Conservation (phyloP, 2,113 vertebrate genomes). For the Entelurus aequoreus region DNA sequence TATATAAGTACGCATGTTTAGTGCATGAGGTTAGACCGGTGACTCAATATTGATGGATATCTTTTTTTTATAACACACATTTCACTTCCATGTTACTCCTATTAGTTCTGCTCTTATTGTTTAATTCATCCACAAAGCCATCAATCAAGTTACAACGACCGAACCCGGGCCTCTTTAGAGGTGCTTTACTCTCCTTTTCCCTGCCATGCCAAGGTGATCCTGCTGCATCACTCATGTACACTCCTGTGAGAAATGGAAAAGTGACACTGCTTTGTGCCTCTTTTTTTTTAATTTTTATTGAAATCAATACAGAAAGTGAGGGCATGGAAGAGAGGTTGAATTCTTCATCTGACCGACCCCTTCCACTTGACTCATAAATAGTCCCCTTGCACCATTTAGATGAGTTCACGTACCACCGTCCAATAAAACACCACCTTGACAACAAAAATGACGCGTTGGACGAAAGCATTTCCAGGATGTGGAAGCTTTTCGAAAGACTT, state of each 20-base stretch:
- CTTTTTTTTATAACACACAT: slow-evolving; percentile 22
- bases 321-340: slow-evolving; percentile 1
- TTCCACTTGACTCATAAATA: background rate
- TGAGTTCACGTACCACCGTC: background rate
- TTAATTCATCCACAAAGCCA: slow-evolving; percentile 46
- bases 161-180: slow-evolving; percentile 21
- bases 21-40: slow-evolving; percentile 12
- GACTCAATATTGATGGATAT: slow-evolving; percentile 32
- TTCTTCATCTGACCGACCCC: background rate
- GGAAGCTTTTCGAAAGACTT: too few species aligned
- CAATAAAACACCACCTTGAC: background rate
- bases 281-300: slow-evolving; percentile 27
- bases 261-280: slow-evolving; percentile 35
- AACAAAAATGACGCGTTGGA: too few species aligned
- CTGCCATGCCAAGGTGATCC: slow-evolving; percentile 43
- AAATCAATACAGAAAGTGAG: slow-evolving; percentile 46
- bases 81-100: slow-evolving; percentile 26
- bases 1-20: slow-evolving; percentile 26
- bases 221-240: slow-evolving; percentile 29
- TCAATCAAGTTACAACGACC: slow-evolving; percentile 27
- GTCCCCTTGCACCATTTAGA: background rate
- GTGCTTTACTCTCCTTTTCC: slow-evolving; percentile 25
- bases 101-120: slow-evolving; percentile 45
- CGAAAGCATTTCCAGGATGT: too few species aligned
- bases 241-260: slow-evolving; percentile 46